These are phyloP conservation scores for Halocaridina rubra DNA, from an alignment of 2,888 invertebrate genomes.

Conservation along the genomic window DNA sequence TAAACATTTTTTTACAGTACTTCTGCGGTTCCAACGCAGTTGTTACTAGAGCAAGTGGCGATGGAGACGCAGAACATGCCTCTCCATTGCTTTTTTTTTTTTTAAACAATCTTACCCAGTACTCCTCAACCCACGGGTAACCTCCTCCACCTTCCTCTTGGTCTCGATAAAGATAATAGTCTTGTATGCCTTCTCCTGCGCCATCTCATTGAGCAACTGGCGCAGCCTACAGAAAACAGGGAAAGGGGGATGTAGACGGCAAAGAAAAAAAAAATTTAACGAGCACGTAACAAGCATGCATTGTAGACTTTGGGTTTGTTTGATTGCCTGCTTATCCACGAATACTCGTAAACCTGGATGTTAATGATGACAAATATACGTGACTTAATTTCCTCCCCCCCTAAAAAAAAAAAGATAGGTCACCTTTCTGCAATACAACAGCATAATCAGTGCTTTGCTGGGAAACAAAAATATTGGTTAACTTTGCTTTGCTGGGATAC, in stretches of 20 bases:
- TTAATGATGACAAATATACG: too few species aligned
- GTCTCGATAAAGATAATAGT: slow-evolving; percentile 99
- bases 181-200: slow-evolving; percentile 92
- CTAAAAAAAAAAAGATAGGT: too few species aligned
- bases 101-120: slow-evolving; percentile 83
- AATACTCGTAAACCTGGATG: neutral
- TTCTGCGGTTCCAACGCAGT: too few species aligned
- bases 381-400: too few species aligned
- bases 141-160: slow-evolving; percentile 93
- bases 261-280: too few species aligned
- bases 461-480: too few species aligned
- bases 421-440: too few species aligned
- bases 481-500: too few species aligned
- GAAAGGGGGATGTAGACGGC: slow-evolving; percentile 59
- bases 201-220: slow-evolving; percentile 88
- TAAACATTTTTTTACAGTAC: too few species aligned
- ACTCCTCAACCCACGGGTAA: slow-evolving; percentile 88
- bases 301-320: slow-evolving; percentile 43
- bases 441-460: too few species aligned
- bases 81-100: slow-evolving; percentile 32
- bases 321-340: neutral
- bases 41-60: too few species aligned
- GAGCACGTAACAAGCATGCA: slow-evolving; percentile 37
- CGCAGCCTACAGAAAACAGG: slow-evolving; percentile 73
- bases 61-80: too few species aligned